phyloP scores from a whole-genome alignment of 2,113 vertebrate genomes.

The Corythornis cristatus region DNA sequence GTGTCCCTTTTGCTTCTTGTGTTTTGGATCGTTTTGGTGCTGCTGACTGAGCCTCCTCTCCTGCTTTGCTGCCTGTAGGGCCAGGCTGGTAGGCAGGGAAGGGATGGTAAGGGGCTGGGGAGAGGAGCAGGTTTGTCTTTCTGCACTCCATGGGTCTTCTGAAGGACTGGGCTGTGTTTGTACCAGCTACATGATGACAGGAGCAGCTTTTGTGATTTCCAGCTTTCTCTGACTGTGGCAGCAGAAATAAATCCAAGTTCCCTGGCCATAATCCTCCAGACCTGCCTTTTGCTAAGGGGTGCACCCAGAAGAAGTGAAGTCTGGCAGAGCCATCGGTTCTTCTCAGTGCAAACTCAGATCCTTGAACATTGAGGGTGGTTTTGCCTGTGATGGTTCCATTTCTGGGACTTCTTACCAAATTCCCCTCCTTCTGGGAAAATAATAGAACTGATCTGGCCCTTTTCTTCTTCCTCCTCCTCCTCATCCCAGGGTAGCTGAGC shows the following conservation, averaged over 20 bases:
- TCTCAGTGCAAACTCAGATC: not conserved
- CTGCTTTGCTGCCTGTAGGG: not conserved
- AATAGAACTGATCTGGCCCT: not conserved
- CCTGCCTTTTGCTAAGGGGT: not conserved
- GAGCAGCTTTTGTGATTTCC: not conserved
- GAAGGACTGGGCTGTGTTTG: not conserved
- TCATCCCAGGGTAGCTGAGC: not conserved
- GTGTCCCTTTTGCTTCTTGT: not conserved
- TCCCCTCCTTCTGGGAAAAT: not conserved
- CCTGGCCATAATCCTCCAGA: accelerated
- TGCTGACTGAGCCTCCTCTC: not conserved
- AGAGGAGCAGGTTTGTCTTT: not conserved
- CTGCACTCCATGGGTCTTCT: not conserved
- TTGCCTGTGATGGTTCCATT: not conserved
- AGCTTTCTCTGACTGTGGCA: not conserved
- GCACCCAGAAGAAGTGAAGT: not conserved
- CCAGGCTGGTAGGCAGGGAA: not conserved
- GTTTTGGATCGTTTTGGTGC: not conserved
- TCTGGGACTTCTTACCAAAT: not conserved
- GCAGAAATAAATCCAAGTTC: not conserved
- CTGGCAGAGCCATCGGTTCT: not conserved
- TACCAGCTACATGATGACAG: not conserved
- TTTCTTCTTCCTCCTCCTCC: not conserved
- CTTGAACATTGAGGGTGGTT: not conserved
- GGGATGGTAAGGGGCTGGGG: not conserved